Evolutionary conservation across 2,113 vertebrate genomes (phyloP), one percentile per base, ranked within the genome.

Genomic region (Rutilus rutilus): DNA sequence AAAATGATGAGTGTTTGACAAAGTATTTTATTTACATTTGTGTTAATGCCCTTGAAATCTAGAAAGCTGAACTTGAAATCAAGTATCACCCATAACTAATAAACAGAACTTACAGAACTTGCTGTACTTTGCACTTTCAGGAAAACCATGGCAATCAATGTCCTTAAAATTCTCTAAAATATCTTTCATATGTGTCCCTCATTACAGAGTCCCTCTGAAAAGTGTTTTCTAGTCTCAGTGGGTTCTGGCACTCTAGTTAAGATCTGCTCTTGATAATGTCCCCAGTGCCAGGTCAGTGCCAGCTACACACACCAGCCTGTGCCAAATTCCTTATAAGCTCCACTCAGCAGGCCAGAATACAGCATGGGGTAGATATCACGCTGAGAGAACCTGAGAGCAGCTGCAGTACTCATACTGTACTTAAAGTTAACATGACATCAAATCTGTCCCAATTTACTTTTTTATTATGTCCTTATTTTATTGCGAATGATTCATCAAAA

Each of bases 211-310:
- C 74, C 74, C 75, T 77, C 75, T 77, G 50, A 77, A 77, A 50
- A 77, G 74, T 52, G 12, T 30, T 78, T 67, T 73, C 42, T 39
- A 50, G 64, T 62, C 60, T 71, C 21, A 6, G 73, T 3, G 76
- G 74, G 50, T 23, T 54, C 77, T 78, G 75, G 75, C 69, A 86
- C 27, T 33, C 23, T 73, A 36, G 27, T 54, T 74, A 74, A 87
- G 54, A 84, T 74, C 39, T 74, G 52, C 82, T 87, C 45, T 84
- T 73, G 86, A 74, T 87, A 54, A 25, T 74, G 54, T 75, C 69
- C 50, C 67, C 69, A n/a, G 42, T 42, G 65, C 69, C 14, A 33
- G 71, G 75, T 12, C 62, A 78, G 21, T 73, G 82, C 82, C 76
- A 60, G 27, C 8, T 71, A n/a, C 69, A 23, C 2, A 39, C 50